Evolutionary conservation across 2,888 invertebrate species (phyloP), one percentile per base, ranked within the genome.

Genomic region (Chalcis sispes): DNA sequence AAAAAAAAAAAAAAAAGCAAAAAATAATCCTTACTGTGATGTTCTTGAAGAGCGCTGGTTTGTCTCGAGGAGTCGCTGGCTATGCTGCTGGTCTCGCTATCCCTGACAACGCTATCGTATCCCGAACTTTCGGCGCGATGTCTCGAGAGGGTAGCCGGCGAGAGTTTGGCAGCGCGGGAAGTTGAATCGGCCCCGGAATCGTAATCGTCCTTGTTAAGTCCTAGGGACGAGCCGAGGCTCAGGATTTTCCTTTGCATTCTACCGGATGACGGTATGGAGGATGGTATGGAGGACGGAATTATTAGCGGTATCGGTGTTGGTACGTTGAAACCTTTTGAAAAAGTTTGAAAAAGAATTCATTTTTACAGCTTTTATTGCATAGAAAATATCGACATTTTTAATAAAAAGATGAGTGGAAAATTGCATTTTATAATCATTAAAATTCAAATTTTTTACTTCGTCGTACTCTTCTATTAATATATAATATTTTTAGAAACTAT

Each of bases 101-200:
- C 96, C 77, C 96, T 90, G 10, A 96, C 94, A 80, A 97, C 95
- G 83, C 96, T 96, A 85, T 97, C 97, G 84, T 97, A 97, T 0
- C 97, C 97, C 62, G 91, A 91, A 84, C 95, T 96, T 86, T 96
- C 96, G 2, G 96, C 95, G 65, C 95, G 91, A 78, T 87, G 85
- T 80, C 95, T 90, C 0, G 95, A 95, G 2, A 95, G 93, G 0
- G 94, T 95, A 0, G 93, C 93, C 0, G 94, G 93, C 80, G 95
- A 95, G 80, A 95, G 93, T 86, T 95, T 95, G 1, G 95, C 94
- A 15, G 95, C 95, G 18, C 95, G 90, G 0, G 95, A 95, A 1
- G 95, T 95, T 0, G 95, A 95, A 83, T 95, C 95, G 82, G 95
- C 95, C 0, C 95, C 95, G 82, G 95, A 95, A 84, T 95, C 95